phyloP scores from a whole-genome alignment of 2,797 vertebrate genomes.

The Dicrostonyx torquatus region DNA sequence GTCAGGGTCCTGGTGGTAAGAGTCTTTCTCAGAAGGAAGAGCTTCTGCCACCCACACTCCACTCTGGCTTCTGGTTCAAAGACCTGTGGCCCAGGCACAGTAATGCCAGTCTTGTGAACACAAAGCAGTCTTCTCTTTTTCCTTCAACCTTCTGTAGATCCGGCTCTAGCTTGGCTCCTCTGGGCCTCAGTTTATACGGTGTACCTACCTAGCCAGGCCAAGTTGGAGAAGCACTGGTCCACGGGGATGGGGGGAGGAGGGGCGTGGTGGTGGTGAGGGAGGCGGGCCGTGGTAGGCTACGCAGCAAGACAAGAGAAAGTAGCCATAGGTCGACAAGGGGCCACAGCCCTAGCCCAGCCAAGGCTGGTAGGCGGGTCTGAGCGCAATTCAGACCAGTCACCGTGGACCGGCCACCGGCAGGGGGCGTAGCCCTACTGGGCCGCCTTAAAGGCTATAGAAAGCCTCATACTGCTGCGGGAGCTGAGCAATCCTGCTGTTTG shows the following conservation, averaged over 20 bases:
- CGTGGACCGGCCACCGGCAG: not conserved
- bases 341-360: not conserved
- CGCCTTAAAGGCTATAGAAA: not conserved
- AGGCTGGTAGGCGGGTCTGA: not conserved
- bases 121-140: not conserved
- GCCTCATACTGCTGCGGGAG: not conserved
- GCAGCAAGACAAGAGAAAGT: not conserved
- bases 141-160: not conserved
- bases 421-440: not conserved
- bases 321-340: not conserved
- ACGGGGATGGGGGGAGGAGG: accelerated
- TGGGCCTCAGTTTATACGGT: not conserved
- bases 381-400: not conserved
- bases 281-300: not conserved
- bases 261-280: too few relatives aligned
- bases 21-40: not conserved
- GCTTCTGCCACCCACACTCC: not conserved
- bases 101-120: not conserved
- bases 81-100: not conserved
- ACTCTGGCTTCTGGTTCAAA: not conserved
- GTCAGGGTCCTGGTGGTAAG: too few relatives aligned
- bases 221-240: not conserved
- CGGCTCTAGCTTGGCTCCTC: not conserved
- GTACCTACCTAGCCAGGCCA: not conserved
- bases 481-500: not conserved